Conservation (phyloP, 2,888 invertebrate species). For the Mycalesis mineus region DNA sequence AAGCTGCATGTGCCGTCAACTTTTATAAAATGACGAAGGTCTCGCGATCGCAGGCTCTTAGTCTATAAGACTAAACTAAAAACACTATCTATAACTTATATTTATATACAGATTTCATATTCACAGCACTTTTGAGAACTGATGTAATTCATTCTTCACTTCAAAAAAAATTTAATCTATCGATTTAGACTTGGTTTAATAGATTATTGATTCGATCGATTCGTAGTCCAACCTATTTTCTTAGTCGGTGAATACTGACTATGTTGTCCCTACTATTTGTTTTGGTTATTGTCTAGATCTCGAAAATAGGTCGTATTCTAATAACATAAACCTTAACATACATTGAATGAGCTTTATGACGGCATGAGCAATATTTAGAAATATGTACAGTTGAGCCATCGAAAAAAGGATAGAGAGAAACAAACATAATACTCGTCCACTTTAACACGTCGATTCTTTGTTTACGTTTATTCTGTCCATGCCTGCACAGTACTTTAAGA, state of each 20-base stretch:
- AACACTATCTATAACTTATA: slow-evolving; percentile 37
- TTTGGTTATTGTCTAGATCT: neutral
- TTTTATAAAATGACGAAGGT: no score
- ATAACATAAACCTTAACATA: slow-evolving; percentile 6
- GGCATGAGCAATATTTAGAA: slow-evolving; percentile 1
- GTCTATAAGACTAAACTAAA: neutral
- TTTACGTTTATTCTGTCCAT: no score
- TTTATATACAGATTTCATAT: slow-evolving; percentile 44
- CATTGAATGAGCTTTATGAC: slow-evolving; percentile 8
- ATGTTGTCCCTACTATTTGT: slow-evolving; percentile 10
- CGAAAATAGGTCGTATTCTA: slow-evolving; percentile 5
- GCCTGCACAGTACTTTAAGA: no score
- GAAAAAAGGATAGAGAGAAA: no score
- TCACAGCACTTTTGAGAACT: slow-evolving; percentile 40
- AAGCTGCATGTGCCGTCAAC: no score
- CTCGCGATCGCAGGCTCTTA: no score
- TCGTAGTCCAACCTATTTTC: neutral
- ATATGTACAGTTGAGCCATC: no score
- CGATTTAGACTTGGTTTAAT: neutral
- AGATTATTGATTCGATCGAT: neutral
- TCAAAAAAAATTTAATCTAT: neutral
- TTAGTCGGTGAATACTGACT: slow-evolving; percentile 4
- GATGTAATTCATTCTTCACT: slow-evolving; percentile 48
- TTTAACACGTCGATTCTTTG: no score
- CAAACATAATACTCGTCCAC: no score